These are phyloP conservation scores for Vanessa atalanta DNA, from an alignment of 1,140 invertebrate species.

Conservation along the genomic window DNA sequence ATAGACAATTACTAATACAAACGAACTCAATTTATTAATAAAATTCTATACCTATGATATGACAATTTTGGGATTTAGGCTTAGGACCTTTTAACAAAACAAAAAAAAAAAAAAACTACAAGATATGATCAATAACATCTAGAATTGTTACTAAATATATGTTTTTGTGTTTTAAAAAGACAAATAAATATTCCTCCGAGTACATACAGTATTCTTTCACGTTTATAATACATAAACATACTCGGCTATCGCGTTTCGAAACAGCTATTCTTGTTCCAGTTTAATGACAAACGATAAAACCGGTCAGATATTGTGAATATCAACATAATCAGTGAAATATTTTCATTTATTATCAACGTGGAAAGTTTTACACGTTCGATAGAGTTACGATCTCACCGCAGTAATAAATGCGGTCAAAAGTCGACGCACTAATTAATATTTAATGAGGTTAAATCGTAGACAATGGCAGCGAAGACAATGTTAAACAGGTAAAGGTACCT, in stretches of 20 bases:
- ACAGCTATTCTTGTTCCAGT: slow-evolving; percentile 54
- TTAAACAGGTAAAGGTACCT: background rate
- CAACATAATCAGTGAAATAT: slow-evolving; percentile 31
- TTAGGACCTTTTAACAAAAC: too few species aligned
- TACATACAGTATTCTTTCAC: slow-evolving; percentile 4
- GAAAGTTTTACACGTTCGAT: slow-evolving; percentile 12
- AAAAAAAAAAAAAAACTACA: too few species aligned
- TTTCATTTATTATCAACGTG: slow-evolving; percentile 22
- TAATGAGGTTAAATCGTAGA: slow-evolving; percentile 15
- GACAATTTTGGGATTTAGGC: too few species aligned
- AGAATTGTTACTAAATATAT: background rate
- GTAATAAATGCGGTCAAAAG: slow-evolving; percentile 5
- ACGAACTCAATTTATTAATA: too few species aligned
- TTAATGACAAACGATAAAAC: slow-evolving; percentile 66
- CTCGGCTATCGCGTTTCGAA: slow-evolving; percentile 45
- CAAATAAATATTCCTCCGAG: background rate
- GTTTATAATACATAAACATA: slow-evolving; percentile 35
- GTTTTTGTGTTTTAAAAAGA: background rate
- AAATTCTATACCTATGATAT: too few species aligned
- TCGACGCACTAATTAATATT: slow-evolving; percentile 27
- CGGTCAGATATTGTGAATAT: slow-evolving; percentile 53
- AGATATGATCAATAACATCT: background rate
- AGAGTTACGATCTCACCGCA: background rate
- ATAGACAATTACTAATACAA: too few species aligned
- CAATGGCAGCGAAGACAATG: background rate